A percentile compares a stretch with the other conserved stretches of the same genome.
These are phyloP conservation scores for Brachypterus glaber DNA, from an alignment of 2,888 invertebrate species.

Conservation along the genomic window DNA sequence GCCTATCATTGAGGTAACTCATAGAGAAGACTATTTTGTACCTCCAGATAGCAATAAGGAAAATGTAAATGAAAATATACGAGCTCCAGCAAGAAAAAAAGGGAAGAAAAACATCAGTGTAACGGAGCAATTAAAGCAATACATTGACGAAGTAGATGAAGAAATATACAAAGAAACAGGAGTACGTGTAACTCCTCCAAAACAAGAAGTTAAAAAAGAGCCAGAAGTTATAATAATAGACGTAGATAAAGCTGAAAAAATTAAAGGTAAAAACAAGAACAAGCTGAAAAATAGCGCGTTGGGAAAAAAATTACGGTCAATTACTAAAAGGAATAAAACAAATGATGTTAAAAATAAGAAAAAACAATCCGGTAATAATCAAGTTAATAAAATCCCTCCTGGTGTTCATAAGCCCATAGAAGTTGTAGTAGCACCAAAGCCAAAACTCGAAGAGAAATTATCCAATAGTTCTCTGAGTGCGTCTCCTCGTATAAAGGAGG, in stretches of 20 bases:
- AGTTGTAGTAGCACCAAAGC: slow-evolving; percentile 30
- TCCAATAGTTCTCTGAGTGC: slow-evolving; percentile 12
- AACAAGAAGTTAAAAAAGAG: slow-evolving; percentile 20
- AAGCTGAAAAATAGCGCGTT: slow-evolving; percentile 26
- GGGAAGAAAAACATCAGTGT: slow-evolving; percentile 27
- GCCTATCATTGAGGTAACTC: slow-evolving; percentile 70
- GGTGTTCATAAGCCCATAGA: slow-evolving; percentile 8
- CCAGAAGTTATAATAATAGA: slow-evolving; percentile 37
- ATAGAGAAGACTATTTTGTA: slow-evolving; percentile 57
- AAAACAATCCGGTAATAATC: slow-evolving; percentile 1
- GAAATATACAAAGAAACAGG: slow-evolving; percentile 35
- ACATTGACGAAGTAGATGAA: slow-evolving; percentile 36
- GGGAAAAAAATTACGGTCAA: slow-evolving; percentile 30
- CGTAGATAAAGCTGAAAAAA: slow-evolving; percentile 38
- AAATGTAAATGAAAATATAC: slow-evolving; percentile 24
- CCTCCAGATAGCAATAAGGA: slow-evolving; percentile 22
- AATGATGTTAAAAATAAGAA: slow-evolving; percentile 19
- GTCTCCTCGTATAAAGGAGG: slow-evolving; percentile 42
- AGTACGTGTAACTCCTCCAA: slow-evolving; percentile 19
- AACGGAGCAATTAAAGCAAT: slow-evolving; percentile 34
- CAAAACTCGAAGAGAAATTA: slow-evolving; percentile 25
- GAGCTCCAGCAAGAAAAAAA: slow-evolving; percentile 20
- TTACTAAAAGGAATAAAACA: slow-evolving; percentile 25
- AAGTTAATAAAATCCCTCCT: slow-evolving; percentile 5
- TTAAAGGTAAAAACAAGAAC: slow-evolving; percentile 26